Evolutionary conservation across 2,113 vertebrate species (phyloP), one percentile per base, ranked within the genome.

Genomic region (Hemiprocne comata): DNA sequence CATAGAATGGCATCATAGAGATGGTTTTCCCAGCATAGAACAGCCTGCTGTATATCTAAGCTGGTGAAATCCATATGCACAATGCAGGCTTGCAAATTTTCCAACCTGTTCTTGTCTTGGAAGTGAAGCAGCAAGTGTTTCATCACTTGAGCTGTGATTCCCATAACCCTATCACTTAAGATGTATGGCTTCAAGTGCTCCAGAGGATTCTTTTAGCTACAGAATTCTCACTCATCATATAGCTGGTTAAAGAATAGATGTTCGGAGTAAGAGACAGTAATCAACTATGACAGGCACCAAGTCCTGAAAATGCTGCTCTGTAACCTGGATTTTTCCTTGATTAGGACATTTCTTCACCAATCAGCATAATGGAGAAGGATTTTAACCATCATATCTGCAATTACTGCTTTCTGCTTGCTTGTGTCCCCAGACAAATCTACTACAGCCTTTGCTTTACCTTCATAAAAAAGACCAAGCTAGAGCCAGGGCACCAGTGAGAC

Each of bases 21-120:
- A 48, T 48, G 46, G 46, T 11, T 48, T 48, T 48, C 10, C 46
- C 46, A 48, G 46, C 46, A 48, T 21, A 48, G 46, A 48, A 48
- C 7, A 48, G 99, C 99, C 99, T 99, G 99, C 64, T 99, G 99
- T 77, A 99, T 99, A 91, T 99, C 99, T 76, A 99, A 98, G 90
- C 99, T 99, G 87, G 99, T 99, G 93, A 99, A 98, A 93, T 99
- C 99, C 98, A 99, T 99, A 85, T 99, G 99, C 29, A 99, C 99
- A 77, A 99, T 99, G 82, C 99, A 99, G 90, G 99, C 98, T 97
- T 99, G 99, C 94, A 99, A 97, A n/a, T 98, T 99, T 88, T 99
- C 99, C 99, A 99, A 98, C 97, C 99, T 98, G 51, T 98, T 98
- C 25, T 98, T 99, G 93, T 99, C 98, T 97, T 99, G 99, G 97